phyloP scores from a whole-genome alignment of 1,140 invertebrate species.

The Drosophila repleta region DNA sequence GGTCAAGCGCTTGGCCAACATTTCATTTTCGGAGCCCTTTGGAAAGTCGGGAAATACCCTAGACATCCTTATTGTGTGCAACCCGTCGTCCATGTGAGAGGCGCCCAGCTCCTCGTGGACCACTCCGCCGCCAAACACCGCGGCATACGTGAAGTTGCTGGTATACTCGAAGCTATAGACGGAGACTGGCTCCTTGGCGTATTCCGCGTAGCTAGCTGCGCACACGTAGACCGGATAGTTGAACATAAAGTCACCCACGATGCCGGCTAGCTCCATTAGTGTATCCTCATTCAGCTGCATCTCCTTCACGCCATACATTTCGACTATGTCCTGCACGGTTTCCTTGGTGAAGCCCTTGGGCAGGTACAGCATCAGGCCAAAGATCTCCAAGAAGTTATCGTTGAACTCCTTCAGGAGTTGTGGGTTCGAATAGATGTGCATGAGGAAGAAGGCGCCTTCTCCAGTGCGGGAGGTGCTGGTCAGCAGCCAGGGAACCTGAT shows the following conservation, averaged over 20 bases:
- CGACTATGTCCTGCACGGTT: constrained; percentile 30
- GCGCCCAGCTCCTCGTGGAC: constrained; percentile 40
- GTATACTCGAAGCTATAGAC: constrained; percentile 53
- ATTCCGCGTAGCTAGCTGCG: constrained; percentile 47
- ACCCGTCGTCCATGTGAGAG: constrained; percentile 64
- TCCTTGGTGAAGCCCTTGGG: constrained; percentile 14
- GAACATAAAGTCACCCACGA: constrained; percentile 60
- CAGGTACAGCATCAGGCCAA: constrained; percentile 25
- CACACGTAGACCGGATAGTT: constrained; percentile 48
- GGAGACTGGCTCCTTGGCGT: constrained; percentile 43
- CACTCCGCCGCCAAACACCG: neutral
- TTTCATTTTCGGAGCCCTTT: constrained; percentile 42
- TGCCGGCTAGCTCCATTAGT: constrained; percentile 19
- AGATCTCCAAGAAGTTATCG: constrained; percentile 35
- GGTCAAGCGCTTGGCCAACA: constrained; percentile 36
- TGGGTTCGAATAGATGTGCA: constrained; percentile 15
- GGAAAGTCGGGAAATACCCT: constrained; percentile 28
- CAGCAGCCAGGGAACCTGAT: constrained; percentile 82
- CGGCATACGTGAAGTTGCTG: neutral
- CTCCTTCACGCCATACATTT: constrained; percentile 19
- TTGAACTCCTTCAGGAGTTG: constrained; percentile 42
- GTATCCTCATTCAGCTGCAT: constrained; percentile 47
- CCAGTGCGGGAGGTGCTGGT: constrained; percentile 71
- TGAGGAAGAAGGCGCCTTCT: constrained; percentile 48
- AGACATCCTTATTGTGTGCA: constrained; percentile 52